phyloP scores from a whole-genome alignment of 2,888 invertebrate species.

The Drosophila stalkeri region DNA sequence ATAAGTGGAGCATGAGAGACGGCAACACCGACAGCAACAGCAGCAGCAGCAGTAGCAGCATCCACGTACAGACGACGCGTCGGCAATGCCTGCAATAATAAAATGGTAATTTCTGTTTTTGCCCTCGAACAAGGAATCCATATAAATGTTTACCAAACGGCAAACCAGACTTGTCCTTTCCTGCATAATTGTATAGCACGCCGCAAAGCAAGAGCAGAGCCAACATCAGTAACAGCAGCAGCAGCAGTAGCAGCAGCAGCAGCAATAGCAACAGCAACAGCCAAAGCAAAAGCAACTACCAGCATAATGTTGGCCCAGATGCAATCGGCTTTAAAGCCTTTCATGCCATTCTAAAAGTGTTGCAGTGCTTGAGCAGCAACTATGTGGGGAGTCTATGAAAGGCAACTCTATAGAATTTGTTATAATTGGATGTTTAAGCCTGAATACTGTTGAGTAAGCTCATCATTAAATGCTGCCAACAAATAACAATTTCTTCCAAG shows the following conservation, averaged over 20 bases:
- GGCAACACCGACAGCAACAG: slow-evolving; percentile 30
- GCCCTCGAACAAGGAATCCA: slow-evolving; percentile 47
- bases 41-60: slow-evolving; percentile 24
- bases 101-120: slow-evolving; percentile 76
- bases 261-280: not conserved
- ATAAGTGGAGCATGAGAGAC: slow-evolving; percentile 41
- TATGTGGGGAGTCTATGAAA: not conserved
- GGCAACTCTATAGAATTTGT: not conserved
- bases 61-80: slow-evolving; percentile 3
- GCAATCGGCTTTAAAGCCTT: slow-evolving; percentile 18
- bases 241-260: too few species aligned
- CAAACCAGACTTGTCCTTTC: slow-evolving; percentile 61
- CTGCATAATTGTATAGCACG: slow-evolving; percentile 62
- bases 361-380: not conserved
- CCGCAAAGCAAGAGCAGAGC: slow-evolving; percentile 54
- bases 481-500: not conserved
- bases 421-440: not conserved
- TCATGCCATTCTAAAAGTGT: not conserved
- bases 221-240: not conserved
- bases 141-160: slow-evolving; percentile 73
- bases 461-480: not conserved
- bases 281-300: not conserved
- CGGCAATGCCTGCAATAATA: slow-evolving; percentile 70
- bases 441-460: not conserved
- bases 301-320: slow-evolving; percentile 40